These are phyloP conservation scores for Geophilus truncorum DNA, from an alignment of 2,888 invertebrate genomes.

Conservation along the genomic window DNA sequence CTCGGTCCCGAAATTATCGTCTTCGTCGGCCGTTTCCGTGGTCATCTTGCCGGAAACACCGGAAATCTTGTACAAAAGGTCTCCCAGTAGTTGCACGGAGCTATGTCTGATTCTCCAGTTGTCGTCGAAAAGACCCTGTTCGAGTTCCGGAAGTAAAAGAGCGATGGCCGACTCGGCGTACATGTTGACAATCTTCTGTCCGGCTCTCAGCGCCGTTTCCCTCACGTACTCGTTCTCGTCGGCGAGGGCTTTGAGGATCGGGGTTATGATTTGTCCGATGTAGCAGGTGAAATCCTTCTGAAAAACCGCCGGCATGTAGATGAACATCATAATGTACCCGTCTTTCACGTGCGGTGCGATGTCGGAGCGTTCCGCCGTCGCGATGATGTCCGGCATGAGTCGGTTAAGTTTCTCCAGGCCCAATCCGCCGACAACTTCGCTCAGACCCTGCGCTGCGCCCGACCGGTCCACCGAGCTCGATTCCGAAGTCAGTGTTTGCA, in stretches of 20 bases:
- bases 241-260: slow-evolving; percentile 91
- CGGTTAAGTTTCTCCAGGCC: slow-evolving; percentile 92
- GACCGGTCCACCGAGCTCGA: slow-evolving; percentile 88
- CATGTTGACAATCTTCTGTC: slow-evolving; percentile 91
- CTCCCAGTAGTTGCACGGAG: slow-evolving; percentile 91
- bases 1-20: slow-evolving; percentile 98
- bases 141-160: slow-evolving; percentile 85
- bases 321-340: slow-evolving; percentile 99
- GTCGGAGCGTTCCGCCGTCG: slow-evolving; percentile 85
- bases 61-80: slow-evolving; percentile 90
- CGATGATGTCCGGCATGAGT: slow-evolving; percentile 95
- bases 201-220: slow-evolving; percentile 93
- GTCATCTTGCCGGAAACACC: slow-evolving; percentile 94
- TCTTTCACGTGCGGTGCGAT: slow-evolving; percentile 96
- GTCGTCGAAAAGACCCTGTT: slow-evolving; percentile 91
- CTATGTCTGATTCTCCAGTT: slow-evolving; percentile 95
- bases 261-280: slow-evolving; percentile 93
- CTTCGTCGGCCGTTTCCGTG: slow-evolving; percentile 95
- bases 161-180: slow-evolving; percentile 95
- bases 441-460: slow-evolving; percentile 91
- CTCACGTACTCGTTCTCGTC: slow-evolving; percentile 99
- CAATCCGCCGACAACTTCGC: slow-evolving; percentile 93
- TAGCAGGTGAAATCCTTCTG: slow-evolving; percentile 92
- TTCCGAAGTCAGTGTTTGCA: slow-evolving; percentile 95
- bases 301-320: slow-evolving; percentile 97